These are phyloP conservation scores for Drosophila parvula DNA, from an alignment of 1,140 invertebrate species.

Conservation along the genomic window DNA sequence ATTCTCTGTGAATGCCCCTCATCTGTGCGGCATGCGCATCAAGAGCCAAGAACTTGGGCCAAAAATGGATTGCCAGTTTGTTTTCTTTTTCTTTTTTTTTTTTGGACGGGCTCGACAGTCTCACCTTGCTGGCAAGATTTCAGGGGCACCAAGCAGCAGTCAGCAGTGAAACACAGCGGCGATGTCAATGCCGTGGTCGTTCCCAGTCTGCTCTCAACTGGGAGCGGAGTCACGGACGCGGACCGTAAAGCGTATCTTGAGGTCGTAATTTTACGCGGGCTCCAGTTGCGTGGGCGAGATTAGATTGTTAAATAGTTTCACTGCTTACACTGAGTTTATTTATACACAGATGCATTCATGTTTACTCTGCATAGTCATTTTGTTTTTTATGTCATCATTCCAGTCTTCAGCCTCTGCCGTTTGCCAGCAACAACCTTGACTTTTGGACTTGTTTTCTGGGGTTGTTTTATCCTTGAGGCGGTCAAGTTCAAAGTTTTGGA, in stretches of 20 bases:
- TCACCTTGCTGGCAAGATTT: slow-evolving; percentile 53
- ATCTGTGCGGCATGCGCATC: slow-evolving; percentile 54
- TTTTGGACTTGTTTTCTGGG: not conserved
- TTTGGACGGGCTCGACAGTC: not conserved
- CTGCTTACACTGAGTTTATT: slow-evolving; percentile 10
- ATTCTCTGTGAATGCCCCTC: slow-evolving; percentile 9
- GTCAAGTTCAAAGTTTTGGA: not conserved
- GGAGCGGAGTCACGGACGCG: slow-evolving; percentile 22
- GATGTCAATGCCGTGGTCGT: slow-evolving; percentile 35
- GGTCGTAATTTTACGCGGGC: slow-evolving; percentile 11
- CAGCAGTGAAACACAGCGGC: slow-evolving; percentile 32
- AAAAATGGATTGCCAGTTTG: slow-evolving; percentile 44
- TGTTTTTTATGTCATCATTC: not conserved
- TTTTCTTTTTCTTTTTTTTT: slow-evolving; percentile 14
- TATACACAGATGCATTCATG: slow-evolving; percentile 13
- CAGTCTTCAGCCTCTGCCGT: no score
- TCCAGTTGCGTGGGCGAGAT: slow-evolving; percentile 14
- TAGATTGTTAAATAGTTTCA: slow-evolving; percentile 5
- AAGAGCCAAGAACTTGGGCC: slow-evolving; percentile 66
- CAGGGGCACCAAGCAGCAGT: slow-evolving; percentile 43
- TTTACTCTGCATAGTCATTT: not conserved
- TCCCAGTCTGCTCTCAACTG: slow-evolving; percentile 42
- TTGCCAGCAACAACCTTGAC: not conserved
- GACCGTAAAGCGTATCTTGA: slow-evolving; percentile 9
- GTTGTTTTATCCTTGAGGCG: not conserved